Percentiles rank a stretch among this genome's conserved stretches.
Conservation (phyloP, 2,113 vertebrate genomes). For the Pluvialis apricaria region DNA sequence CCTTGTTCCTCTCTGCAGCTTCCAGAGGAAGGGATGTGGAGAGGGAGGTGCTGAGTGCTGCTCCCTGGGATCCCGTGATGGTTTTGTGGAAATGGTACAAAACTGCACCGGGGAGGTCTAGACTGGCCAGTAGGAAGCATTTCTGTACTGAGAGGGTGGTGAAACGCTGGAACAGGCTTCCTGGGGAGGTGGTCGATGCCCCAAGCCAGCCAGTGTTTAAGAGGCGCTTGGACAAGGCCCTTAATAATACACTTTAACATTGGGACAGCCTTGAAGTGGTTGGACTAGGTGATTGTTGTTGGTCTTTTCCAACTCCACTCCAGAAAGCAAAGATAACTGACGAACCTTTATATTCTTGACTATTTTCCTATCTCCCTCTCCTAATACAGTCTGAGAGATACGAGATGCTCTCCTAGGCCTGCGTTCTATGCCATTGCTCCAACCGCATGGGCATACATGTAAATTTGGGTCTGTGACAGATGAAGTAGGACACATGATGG, state of each 20-base stretch:
- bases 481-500: accelerated
- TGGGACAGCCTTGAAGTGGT: neutral
- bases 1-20: too few relatives aligned
- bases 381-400: accelerated
- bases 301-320: too few relatives aligned
- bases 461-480: accelerated
- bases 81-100: neutral
- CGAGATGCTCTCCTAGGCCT: neutral
- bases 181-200: neutral
- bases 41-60: neutral
- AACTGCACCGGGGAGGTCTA: too few relatives aligned
- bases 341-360: neutral
- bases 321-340: neutral
- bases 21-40: neutral
- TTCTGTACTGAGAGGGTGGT: too few relatives aligned
- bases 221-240: neutral
- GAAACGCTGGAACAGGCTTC: neutral
- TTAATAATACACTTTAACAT: neutral
- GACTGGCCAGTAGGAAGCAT: neutral
- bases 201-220: neutral
- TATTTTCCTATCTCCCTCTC: too few relatives aligned
- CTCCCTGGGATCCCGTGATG: neutral
- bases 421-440: too few relatives aligned
- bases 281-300: neutral
- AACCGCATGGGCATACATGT: accelerated